A percentile compares a stretch with the other conserved stretches of the same genome.
These are phyloP conservation scores for Caerostris darwini DNA, from an alignment of 1,140 invertebrate species.

Conservation along the genomic window DNA sequence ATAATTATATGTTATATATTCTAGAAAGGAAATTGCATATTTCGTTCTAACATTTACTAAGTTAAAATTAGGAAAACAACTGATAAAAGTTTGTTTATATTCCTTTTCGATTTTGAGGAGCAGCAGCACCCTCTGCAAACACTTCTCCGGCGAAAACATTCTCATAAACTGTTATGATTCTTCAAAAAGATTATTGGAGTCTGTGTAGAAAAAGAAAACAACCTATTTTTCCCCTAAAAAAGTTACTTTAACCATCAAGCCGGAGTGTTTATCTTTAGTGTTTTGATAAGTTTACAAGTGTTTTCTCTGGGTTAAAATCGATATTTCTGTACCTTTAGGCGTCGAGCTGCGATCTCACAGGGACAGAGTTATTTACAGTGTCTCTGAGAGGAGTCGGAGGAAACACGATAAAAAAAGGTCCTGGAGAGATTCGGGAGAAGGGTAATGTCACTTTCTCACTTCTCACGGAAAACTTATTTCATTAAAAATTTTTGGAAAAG, in stretches of 20 bases:
- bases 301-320: constrained; percentile 58
- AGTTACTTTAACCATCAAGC: constrained; percentile 64
- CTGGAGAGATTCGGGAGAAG: constrained; percentile 66
- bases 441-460: constrained; percentile 35
- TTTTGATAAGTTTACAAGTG: constrained; percentile 70
- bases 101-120: background rate
- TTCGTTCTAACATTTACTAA: no score
- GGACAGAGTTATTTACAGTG: constrained; percentile 73
- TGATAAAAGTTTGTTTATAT: background rate
- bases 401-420: constrained; percentile 69
- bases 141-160: background rate
- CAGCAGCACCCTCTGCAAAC: background rate
- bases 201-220: constrained; percentile 23
- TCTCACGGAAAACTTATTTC: background rate
- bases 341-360: constrained; percentile 64
- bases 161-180: constrained; percentile 40
- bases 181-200: constrained; percentile 15
- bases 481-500: no score
- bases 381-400: constrained; percentile 60
- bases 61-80: background rate
- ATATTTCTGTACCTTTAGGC: constrained; percentile 63
- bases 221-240: constrained; percentile 23
- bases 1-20: no score
- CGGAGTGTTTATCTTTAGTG: constrained; percentile 63
- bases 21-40: no score